Base-by-base conservation (phyloP, 2,113 vertebrate species). In the Aramus guarauna region DNA sequence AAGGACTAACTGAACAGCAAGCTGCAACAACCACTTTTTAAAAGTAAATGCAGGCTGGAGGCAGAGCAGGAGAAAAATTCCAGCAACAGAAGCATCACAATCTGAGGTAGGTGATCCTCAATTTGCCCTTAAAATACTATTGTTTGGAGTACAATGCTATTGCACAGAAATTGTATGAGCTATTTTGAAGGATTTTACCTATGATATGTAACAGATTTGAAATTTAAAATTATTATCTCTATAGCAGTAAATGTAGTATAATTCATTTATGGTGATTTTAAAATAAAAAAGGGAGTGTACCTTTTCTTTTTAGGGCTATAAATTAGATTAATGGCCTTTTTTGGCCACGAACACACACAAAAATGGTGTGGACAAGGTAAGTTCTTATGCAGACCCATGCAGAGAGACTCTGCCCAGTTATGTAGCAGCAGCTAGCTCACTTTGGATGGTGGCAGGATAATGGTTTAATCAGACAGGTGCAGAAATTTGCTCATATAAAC, bases 71-170 rank as follows among this genome's bases (percentile, higher is more conserved):
- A 90, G 41, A 41, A 82, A 30, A 30, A 24, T 45, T 52, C 62
- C 67, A 73, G 55, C n/a, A 43, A 5, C 24, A 83, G 75, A 48
- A 88, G 15, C 39, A 20, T 53, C 77, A 18, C 32, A 29, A 0
- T 3, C 41, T 15, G 41, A 94, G 95, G 96, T 96, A 88, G 17
- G 94, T 69, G 58, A 85, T 41, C 47, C 37, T 72, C 45, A 72
- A 20, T 90, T 78, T 75, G 8, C 19, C 22, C 12, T 63, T 64
- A 36, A 80, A 80, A 48, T 36, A 0, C 3, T 43, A 2, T 0
- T 17, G 8, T 34, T 53, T 74, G 29, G 47, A 50, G 29, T 12
- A 16, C 6, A 17, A 4, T 24, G 56, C 30, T 82, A 4, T 43
- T 56, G 7, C 5, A 4, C 39, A 50, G 37, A n/a, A 37, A 13